phyloP scores from a whole-genome alignment of 2,888 invertebrate genomes.

The Gryllus longicercus region DNA sequence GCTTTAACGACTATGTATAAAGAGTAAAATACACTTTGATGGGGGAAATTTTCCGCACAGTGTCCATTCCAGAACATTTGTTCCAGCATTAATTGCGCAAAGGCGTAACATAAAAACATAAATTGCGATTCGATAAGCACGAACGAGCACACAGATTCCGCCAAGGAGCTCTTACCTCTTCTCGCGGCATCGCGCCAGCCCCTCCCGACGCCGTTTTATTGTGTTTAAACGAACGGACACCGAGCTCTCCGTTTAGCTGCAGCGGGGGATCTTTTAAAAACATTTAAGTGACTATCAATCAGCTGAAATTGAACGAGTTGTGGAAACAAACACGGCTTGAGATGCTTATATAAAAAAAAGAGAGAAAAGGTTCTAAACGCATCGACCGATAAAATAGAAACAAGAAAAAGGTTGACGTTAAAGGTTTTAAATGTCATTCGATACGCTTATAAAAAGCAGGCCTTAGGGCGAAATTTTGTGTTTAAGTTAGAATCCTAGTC shows the following conservation, averaged over 20 bases:
- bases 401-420: slow-evolving; percentile 3
- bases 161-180: too few species aligned
- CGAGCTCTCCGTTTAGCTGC: slow-evolving; percentile 12
- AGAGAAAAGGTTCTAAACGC: neutral
- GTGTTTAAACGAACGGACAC: neutral
- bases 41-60: too few species aligned
- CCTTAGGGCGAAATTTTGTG: slow-evolving; percentile 20
- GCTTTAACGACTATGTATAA: too few species aligned
- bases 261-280: slow-evolving; percentile 24
- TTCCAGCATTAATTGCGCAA: too few species aligned
- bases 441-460: slow-evolving; percentile 24
- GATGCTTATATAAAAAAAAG: neutral
- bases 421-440: slow-evolving; percentile 20
- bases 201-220: neutral
- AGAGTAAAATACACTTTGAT: too few species aligned
- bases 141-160: too few species aligned
- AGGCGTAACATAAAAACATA: too few species aligned
- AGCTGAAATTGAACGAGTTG: slow-evolving; percentile 31
- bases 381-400: slow-evolving; percentile 17
- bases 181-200: too few species aligned
- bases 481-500: neutral
- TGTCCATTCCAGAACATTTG: too few species aligned
- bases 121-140: too few species aligned
- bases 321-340: slow-evolving; percentile 19
- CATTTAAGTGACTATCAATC: slow-evolving; percentile 33